Base-by-base conservation (phyloP, 2,113 vertebrate species). In the Poeciliopsis occidentalis region DNA sequence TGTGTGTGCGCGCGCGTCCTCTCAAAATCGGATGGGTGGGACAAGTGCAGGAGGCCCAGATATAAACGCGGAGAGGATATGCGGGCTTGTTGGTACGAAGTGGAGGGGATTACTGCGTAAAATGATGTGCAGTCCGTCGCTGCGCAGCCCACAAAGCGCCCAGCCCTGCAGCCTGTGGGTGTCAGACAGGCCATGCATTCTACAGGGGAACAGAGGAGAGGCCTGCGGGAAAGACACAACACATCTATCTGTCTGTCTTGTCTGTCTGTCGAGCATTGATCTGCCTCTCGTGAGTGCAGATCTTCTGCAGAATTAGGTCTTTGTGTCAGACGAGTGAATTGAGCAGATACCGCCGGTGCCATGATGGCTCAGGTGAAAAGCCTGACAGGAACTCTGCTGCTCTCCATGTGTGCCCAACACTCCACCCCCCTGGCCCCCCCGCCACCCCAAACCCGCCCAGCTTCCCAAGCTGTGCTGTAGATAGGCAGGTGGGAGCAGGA, bases 121-220 rank as follows among this genome's bases (percentile, higher is more conserved):
- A 92, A 91, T 87, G 86, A 89, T 90, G 85, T 87, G 90, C 88
- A 81, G 83, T 82, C 88, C 75, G 24, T 75, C 75, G 87, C 86
- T 91, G 89, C 51, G 51, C 51, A 89, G 88, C 76, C 82, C 67
- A 80, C 79, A 85, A 78, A 86, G 80, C 51, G 85, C 86, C 82
- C 87, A 88, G 57, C 85, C 86, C 31, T 34, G 11, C 30, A 34
- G 32, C 31, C 63, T 19, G 44, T 47, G 44, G 44, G 44, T 47
- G 44, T 47, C 44, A 47, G 44, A 47, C 44, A 64, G 63, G 17
- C 17, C 63, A 19, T 24, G 24, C 51, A 57, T 24, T 47, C 17
- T 47, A 15, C 60, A 62, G 15, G 60, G 60, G 60, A 19, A 73
- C 32, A 69, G 75, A 54, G 64, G n/a, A 71, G 80, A 57, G 12